Base-by-base conservation (phyloP, 2,797 vertebrate species). In the Galago senegalensis region DNA sequence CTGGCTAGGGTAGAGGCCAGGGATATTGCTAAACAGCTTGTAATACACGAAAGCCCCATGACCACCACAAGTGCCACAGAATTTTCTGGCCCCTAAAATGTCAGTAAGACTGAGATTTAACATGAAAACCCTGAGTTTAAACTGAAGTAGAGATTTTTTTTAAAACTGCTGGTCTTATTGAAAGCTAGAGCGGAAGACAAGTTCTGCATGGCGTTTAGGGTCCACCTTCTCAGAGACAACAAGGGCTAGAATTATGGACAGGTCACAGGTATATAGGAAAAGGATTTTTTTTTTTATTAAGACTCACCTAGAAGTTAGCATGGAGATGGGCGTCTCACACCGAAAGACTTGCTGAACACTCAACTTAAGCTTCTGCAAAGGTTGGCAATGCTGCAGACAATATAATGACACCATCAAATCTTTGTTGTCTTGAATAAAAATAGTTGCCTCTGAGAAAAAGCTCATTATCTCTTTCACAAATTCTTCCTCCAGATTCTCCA, bases 401-500 rank as follows among this genome's bases (percentile, higher is more conserved):
- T 85, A 94, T 9, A 43, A 13, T 0, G 70, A 79, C 3, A 70
- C 81, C 37, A 85, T n/a, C 72, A 94, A n/a, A 3, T 94, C 87
- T 14, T 46, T 61, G 20, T 79, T 37, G 8, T 58, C 3, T n/a
- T 40, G 9, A 8, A 90, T 31, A 9, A 40, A 25, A 31, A 90
- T 0, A 0, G 37, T 53, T 7, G 9, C 93, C 46, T 90, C 63
- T 1, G 2, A 6, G 34, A 94, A 89, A 49, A 46, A 9, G 13
- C 27, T 27, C 63, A 79, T 49, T 3, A 70, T 40, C 25, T 27
- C 13, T 10, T n/a, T 61, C 49, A 90, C 72, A 53, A 85, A 79
- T 5, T 84, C 80, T 7, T 94, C 87, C 20, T 94, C 80, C 80
- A 40, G 70, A 49, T 79, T 89, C 72, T 94, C 87, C 40, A 70